A percentile compares a stretch with the other conserved stretches of the same genome.
phyloP scores from a whole-genome alignment of 1,140 invertebrate genomes.

The Metaphire vulgaris region DNA sequence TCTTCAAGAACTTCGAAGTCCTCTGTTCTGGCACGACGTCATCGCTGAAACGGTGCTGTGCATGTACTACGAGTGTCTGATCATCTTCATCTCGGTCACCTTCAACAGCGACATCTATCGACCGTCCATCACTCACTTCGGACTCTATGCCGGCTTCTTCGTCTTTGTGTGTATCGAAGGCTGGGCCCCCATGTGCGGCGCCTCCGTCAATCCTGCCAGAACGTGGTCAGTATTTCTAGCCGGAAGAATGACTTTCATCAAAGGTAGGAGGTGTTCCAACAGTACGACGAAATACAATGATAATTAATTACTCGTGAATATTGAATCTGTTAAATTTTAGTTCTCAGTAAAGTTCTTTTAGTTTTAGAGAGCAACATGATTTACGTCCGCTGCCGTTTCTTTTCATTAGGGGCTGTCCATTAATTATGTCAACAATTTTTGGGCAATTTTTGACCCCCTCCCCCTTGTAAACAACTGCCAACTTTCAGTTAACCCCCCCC shows the following conservation, averaged over 20 bases:
- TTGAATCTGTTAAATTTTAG: too few relatives aligned
- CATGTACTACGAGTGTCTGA: not conserved
- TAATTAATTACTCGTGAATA: too few relatives aligned
- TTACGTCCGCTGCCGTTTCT: too few relatives aligned
- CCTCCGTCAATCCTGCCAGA: not conserved
- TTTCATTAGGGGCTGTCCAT: too few relatives aligned
- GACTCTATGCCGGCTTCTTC: not conserved
- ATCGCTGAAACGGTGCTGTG: not conserved
- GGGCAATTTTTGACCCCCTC: too few relatives aligned
- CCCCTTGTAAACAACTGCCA: too few relatives aligned
- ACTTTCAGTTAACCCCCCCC: too few relatives aligned
- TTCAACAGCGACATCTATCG: not conserved
- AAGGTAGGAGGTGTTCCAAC: too few relatives aligned
- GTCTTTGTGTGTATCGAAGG: not conserved
- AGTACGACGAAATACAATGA: too few relatives aligned
- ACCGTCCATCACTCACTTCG: not conserved
- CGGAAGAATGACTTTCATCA: slow-evolving; percentile 1
- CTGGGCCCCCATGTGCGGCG: not conserved
- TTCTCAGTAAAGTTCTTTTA: too few relatives aligned
- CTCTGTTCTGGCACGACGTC: not conserved
- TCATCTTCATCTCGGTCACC: not conserved
- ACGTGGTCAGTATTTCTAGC: not conserved
- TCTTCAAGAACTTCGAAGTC: not conserved
- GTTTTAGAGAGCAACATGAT: too few relatives aligned
- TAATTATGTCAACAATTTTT: too few relatives aligned